Evolutionary conservation across 2,888 invertebrate genomes (phyloP).

Genomic region (Hypomecis atomaria): DNA sequence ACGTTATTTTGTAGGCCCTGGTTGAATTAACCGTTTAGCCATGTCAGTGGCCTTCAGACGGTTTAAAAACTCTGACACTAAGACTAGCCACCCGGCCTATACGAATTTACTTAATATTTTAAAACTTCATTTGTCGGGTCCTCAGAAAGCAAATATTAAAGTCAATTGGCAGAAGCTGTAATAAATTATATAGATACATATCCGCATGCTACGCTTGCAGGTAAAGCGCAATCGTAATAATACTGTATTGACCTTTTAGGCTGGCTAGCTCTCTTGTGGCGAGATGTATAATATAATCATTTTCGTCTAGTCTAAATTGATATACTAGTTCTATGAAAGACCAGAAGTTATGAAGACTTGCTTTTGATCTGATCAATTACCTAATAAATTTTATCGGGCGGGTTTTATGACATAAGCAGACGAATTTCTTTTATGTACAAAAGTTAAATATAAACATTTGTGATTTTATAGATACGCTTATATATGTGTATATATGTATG

Average conservation of each 20-base stretch:
- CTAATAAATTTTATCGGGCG: neutral
- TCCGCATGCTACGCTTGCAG: constrained; percentile 6
- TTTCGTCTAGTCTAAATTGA: constrained; percentile 1
- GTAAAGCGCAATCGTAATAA: constrained; percentile 7
- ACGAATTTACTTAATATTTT: no score
- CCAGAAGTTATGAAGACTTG: constrained; percentile 5
- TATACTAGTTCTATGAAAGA: neutral
- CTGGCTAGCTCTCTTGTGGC: neutral
- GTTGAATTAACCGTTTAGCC: no score
- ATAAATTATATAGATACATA: constrained; percentile 17
- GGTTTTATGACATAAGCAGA: no score
- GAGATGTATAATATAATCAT: constrained; percentile 3
- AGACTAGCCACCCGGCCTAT: no score
- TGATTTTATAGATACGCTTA: no score
- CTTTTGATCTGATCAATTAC: neutral
- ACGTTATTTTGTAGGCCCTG: no score
- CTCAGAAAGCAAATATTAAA: constrained; percentile 2
- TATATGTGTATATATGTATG: no score
- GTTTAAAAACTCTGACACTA: no score
- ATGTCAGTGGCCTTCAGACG: no score
- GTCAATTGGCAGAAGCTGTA: constrained; percentile 12
- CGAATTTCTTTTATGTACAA: no score
- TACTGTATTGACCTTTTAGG: constrained; percentile 24
- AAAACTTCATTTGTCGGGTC: no score
- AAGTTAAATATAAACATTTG: no score